These are phyloP conservation scores for Remorina albescens DNA, from an alignment of 2,797 vertebrate genomes.

Conservation along the genomic window DNA sequence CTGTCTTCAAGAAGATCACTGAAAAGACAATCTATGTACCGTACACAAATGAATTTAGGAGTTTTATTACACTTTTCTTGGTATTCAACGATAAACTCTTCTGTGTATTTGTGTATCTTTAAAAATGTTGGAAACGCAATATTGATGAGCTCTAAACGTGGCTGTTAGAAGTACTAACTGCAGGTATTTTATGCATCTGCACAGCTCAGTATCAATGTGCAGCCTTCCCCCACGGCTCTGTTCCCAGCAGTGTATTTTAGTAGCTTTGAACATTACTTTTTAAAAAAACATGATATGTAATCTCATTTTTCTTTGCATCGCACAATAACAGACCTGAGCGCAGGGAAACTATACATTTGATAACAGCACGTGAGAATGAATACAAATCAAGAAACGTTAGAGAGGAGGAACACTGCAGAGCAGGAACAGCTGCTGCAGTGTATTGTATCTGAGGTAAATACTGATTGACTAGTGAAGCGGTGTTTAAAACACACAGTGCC, in stretches of 20 bases:
- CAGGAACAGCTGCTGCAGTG: constrained; percentile 55
- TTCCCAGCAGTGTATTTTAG: constrained; percentile 50
- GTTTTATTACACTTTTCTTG: constrained; percentile 12
- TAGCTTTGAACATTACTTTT: constrained; percentile 60
- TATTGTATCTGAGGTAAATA: constrained; percentile 79
- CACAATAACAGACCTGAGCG: constrained; percentile 40
- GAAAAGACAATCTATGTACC: neutral
- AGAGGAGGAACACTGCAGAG: constrained; percentile 30
- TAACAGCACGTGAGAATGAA: constrained; percentile 56
- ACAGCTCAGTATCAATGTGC: constrained; percentile 57
- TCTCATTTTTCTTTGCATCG: constrained; percentile 61
- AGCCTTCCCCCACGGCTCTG: constrained; percentile 29
- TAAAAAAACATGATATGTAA: constrained; percentile 58
- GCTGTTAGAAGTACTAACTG: constrained; percentile 19
- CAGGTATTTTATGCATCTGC: constrained; percentile 46
- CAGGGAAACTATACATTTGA: constrained; percentile 55
- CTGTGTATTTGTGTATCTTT: neutral
- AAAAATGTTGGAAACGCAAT: neutral
- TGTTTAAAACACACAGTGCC: constrained; percentile 79
- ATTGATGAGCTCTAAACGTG: constrained; percentile 43
- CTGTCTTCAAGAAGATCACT: constrained; percentile 5
- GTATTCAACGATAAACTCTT: neutral
- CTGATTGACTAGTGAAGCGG: constrained; percentile 69
- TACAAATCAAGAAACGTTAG: constrained; percentile 66
- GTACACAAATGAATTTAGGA: neutral